phyloP scores from a whole-genome alignment of 2,797 vertebrate species.

The Menidia menidia region DNA sequence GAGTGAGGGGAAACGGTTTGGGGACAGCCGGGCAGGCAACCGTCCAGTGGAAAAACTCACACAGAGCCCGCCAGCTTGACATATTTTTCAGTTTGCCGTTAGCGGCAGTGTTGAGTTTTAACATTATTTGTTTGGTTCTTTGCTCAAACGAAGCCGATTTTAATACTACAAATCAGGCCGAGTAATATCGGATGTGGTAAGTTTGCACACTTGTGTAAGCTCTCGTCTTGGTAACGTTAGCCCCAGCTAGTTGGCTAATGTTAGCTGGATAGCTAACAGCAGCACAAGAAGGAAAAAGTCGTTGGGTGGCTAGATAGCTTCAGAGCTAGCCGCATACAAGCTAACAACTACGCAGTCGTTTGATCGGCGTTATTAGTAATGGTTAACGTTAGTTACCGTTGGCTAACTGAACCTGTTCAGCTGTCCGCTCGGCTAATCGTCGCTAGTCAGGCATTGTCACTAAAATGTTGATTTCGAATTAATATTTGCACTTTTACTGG shows the following conservation, averaged over 20 bases:
- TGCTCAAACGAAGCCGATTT: constrained; percentile 72
- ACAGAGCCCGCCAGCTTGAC: constrained; percentile 77
- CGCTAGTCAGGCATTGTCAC: constrained; percentile 39
- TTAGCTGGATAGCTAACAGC: constrained; percentile 72
- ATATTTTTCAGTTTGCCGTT: constrained; percentile 66
- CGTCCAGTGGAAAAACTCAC: constrained; percentile 81
- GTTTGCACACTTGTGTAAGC: constrained; percentile 84
- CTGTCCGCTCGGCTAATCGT: constrained; percentile 20
- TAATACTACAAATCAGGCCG: constrained; percentile 85
- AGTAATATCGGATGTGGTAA: constrained; percentile 91
- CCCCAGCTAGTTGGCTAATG: constrained; percentile 75
- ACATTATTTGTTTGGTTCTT: constrained; percentile 63
- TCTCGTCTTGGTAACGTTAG: constrained; percentile 64
- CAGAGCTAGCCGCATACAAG: constrained; percentile 68
- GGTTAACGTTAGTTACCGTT: constrained; percentile 43
- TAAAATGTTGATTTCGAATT: constrained; percentile 40
- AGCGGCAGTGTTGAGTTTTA: constrained; percentile 59
- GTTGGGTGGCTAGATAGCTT: constrained; percentile 76
- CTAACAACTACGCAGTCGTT: constrained; percentile 82
- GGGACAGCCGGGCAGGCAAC: constrained; percentile 79
- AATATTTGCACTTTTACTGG: constrained; percentile 43
- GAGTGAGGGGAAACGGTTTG: constrained; percentile 79
- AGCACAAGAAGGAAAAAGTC: constrained; percentile 73
- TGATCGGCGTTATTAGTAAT: constrained; percentile 51
- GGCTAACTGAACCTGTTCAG: constrained; percentile 30